These are phyloP conservation scores for Cacatua alba DNA, from an alignment of 2,113 vertebrate species.

Conservation along the genomic window DNA sequence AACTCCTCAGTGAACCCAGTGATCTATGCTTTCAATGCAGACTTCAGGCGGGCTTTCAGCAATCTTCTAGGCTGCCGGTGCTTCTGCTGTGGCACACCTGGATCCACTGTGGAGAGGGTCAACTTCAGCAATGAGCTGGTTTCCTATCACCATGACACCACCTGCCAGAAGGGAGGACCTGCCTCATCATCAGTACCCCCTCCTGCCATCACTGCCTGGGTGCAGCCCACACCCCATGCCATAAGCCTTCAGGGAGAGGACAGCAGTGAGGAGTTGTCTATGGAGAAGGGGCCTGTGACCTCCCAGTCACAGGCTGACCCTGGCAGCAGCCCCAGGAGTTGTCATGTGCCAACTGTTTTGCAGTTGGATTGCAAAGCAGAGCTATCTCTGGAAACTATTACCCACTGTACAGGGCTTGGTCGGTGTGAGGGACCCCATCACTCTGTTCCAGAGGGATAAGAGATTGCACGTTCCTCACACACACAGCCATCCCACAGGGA, in stretches of 20 bases:
- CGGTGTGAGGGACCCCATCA: slow-evolving; percentile 15
- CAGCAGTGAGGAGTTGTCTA: not conserved
- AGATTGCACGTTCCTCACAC: fast-evolving
- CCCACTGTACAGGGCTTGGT: slow-evolving; percentile 25
- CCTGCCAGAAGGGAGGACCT: slow-evolving; percentile 73
- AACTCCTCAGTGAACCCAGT: slow-evolving; percentile 85
- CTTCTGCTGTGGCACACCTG: slow-evolving; percentile 63
- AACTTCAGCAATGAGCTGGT: slow-evolving; percentile 80
- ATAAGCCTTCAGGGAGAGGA: slow-evolving; percentile 19
- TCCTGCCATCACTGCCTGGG: slow-evolving; percentile 26
- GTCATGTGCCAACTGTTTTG: slow-evolving; percentile 54
- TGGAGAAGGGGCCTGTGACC: slow-evolving; percentile 65
- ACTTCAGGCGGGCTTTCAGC: slow-evolving; percentile 81
- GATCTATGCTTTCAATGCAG: slow-evolving; percentile 83
- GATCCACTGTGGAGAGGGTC: slow-evolving; percentile 72
- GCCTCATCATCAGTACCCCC: not conserved
- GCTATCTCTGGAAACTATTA: slow-evolving; percentile 71
- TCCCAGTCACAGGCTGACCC: slow-evolving; percentile 17
- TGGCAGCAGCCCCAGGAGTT: slow-evolving; percentile 27
- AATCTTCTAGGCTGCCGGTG: slow-evolving; percentile 76
- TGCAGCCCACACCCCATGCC: not conserved
- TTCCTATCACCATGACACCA: slow-evolving; percentile 80
- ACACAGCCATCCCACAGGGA: not conserved
- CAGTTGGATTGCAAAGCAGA: slow-evolving; percentile 74
- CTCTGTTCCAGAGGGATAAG: not conserved